phyloP scores from a whole-genome alignment of 2,113 vertebrate genomes.

The Anseranas semipalmata region DNA sequence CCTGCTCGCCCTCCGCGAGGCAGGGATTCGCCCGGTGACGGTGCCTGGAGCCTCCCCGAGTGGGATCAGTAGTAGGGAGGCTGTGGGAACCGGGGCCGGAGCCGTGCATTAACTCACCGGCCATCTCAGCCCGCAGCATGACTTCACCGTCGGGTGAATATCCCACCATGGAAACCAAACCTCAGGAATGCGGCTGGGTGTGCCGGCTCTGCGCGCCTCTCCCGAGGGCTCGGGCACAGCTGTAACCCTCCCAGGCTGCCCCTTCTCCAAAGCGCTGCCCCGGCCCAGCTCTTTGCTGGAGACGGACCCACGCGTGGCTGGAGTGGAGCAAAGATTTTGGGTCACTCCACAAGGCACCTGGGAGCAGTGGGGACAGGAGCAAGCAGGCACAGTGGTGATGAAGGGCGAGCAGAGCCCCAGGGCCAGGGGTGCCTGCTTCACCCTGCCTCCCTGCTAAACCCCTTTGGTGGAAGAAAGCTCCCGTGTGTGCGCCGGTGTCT shows the following conservation, averaged over 20 bases:
- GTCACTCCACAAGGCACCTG: accelerated
- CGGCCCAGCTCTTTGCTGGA: background rate
- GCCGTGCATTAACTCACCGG: conserved; percentile 47
- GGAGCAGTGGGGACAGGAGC: no score
- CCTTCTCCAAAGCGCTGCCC: background rate
- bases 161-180: conserved; percentile 71
- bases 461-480: background rate
- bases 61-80: background rate
- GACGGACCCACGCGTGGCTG: background rate
- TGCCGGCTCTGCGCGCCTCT: conserved; percentile 25
- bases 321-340: background rate
- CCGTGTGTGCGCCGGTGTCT: background rate
- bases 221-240: background rate
- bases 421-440: conserved; percentile 23
- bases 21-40: background rate
- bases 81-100: conserved; percentile 11
- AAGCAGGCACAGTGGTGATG: background rate
- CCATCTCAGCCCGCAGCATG: conserved; percentile 55
- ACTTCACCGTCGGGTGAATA: conserved; percentile 63
- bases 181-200: conserved; percentile 70
- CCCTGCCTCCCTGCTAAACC: background rate
- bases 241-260: background rate
- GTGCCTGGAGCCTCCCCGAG: background rate
- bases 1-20: background rate
- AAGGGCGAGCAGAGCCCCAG: background rate